These are phyloP conservation scores for Tenthredo amoena DNA, from an alignment of 2,888 invertebrate genomes.

Conservation along the genomic window DNA sequence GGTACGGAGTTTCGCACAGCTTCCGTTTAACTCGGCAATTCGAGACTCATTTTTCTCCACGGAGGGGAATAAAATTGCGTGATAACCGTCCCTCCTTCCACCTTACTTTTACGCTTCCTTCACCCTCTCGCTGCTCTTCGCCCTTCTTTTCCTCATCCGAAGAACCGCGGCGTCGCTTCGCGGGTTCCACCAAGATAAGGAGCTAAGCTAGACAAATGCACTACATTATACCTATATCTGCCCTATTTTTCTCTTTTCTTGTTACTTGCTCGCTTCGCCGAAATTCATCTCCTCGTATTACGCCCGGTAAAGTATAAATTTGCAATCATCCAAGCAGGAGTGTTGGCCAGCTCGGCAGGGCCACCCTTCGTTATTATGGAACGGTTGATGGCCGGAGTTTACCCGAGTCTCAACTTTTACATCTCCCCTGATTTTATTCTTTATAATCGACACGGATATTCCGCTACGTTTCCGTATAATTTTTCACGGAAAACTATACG, in stretches of 20 bases:
- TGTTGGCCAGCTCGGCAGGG: background rate
- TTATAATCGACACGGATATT: constrained; percentile 27
- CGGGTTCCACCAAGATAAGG: constrained; percentile 44
- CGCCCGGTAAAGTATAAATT: constrained; percentile 50
- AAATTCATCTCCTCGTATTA: constrained; percentile 49
- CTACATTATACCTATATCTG: constrained; percentile 47
- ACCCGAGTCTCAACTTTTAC: constrained; percentile 42
- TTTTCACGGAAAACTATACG: background rate
- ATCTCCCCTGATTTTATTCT: background rate
- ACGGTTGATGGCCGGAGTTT: constrained; percentile 6
- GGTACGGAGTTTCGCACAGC: constrained; percentile 35
- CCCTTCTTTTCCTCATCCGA: background rate
- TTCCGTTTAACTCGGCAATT: constrained; percentile 50
- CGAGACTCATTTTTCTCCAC: constrained; percentile 40
- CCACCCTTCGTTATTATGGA: constrained; percentile 33
- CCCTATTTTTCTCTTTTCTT: constrained; percentile 23
- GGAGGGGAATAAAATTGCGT: constrained; percentile 47
- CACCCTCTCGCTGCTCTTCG: constrained; percentile 14
- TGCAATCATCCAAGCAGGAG: constrained; percentile 48
- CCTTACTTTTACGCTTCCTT: constrained; percentile 20
- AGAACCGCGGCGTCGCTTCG: constrained; percentile 35
- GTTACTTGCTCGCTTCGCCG: constrained; percentile 25
- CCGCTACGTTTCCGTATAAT: background rate
- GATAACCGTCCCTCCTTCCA: constrained; percentile 34
- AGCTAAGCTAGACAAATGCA: constrained; percentile 52